phyloP scores from a whole-genome alignment of 2,113 vertebrate species.

The Hippocampus comes region DNA sequence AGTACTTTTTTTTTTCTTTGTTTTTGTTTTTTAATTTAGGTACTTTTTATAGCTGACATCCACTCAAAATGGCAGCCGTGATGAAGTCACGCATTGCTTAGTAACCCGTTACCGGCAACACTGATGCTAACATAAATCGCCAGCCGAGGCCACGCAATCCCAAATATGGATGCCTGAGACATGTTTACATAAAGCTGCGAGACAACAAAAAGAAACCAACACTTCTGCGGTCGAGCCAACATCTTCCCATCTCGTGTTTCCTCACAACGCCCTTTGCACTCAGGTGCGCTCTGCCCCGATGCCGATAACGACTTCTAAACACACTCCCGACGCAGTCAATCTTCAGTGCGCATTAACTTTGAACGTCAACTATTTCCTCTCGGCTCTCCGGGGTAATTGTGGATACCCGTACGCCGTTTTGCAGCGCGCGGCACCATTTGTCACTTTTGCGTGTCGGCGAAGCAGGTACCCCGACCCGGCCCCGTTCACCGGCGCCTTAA shows the following conservation, averaged over 20 bases:
- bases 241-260: background rate
- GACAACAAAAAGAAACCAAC: background rate
- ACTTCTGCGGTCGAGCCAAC: background rate
- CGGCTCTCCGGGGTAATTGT: slow-evolving; percentile 25
- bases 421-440: slow-evolving; percentile 34
- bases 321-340: slow-evolving; percentile 24
- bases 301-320: slow-evolving; percentile 5
- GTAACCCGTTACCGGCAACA: too few relatives aligned
- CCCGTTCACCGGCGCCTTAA: slow-evolving; percentile 34
- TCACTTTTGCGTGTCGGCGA: slow-evolving; percentile 45
- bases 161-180: too few relatives aligned
- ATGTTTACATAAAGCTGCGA: too few relatives aligned
- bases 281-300: slow-evolving; percentile 4
- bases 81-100: too few relatives aligned
- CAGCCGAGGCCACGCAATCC: too few relatives aligned
- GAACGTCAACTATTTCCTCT: slow-evolving; percentile 27
- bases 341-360: slow-evolving; percentile 15
- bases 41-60: too few relatives aligned
- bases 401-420: slow-evolving; percentile 38
- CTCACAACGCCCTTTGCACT: slow-evolving; percentile 6
- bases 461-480: slow-evolving; percentile 39
- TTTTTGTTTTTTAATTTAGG: too few relatives aligned
- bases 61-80: too few relatives aligned
- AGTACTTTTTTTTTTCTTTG: too few relatives aligned
- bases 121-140: too few relatives aligned